A percentile compares a stretch with the other conserved stretches of the same genome.
These are phyloP conservation scores for Rhabdornis inornatus DNA, from an alignment of 2,113 vertebrate species.

Conservation along the genomic window DNA sequence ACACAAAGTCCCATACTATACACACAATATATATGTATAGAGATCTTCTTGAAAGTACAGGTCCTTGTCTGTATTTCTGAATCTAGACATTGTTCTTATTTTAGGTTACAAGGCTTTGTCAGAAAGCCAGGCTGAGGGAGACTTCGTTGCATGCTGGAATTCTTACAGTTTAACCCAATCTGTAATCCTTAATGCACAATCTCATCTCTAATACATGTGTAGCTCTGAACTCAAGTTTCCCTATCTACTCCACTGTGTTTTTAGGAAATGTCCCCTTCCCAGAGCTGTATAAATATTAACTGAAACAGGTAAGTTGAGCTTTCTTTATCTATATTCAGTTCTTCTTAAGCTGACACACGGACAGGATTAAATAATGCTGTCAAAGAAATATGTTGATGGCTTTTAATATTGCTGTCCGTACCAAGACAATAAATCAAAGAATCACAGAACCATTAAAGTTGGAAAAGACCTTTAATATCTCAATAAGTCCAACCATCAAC, in stretches of 20 bases:
- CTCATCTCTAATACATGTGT: background rate
- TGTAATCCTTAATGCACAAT: background rate
- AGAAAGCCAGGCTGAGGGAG: background rate
- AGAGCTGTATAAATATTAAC: constrained; percentile 30
- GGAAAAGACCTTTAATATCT: background rate
- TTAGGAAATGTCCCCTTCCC: background rate
- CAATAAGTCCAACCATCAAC: background rate
- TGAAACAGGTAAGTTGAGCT: constrained; percentile 20
- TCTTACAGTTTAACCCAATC: background rate
- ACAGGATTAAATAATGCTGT: constrained; percentile 54
- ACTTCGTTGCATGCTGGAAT: background rate
- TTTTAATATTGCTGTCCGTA: constrained; percentile 62
- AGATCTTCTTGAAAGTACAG: background rate
- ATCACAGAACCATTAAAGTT: background rate
- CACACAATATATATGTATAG: fast-evolving
- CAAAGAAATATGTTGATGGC: constrained; percentile 45
- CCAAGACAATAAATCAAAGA: constrained; percentile 44
- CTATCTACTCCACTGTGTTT: background rate
- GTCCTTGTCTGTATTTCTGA: background rate
- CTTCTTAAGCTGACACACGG: constrained; percentile 22
- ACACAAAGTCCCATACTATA: background rate
- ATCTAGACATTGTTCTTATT: background rate
- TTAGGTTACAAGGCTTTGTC: background rate
- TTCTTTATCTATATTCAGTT: constrained; percentile 46
- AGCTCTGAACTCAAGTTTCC: background rate